Evolutionary conservation across 2,888 invertebrate genomes (phyloP).

Genomic region (Kryphioiulus occultus): DNA sequence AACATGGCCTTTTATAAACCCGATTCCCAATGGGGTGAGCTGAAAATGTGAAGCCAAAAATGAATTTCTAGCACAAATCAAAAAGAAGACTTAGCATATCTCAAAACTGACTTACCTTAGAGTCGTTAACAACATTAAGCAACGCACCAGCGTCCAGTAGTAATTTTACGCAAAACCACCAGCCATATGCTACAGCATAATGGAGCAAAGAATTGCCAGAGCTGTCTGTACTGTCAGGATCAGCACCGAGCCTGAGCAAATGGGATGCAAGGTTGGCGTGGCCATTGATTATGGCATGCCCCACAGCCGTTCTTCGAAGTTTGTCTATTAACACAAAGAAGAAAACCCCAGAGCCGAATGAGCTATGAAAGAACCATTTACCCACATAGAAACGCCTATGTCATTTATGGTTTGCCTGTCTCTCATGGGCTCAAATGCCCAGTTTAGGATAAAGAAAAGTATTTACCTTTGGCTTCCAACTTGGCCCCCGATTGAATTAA

Average conservation of each 20-base stretch:
- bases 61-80: no score
- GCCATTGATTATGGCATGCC: slow-evolving; percentile 66
- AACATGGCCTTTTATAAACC: slow-evolving; percentile 64
- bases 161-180: slow-evolving; percentile 65
- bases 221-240: slow-evolving; percentile 64
- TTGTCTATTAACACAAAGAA: slow-evolving; percentile 62
- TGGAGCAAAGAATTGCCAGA: slow-evolving; percentile 67
- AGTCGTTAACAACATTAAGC: slow-evolving; percentile 62
- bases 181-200: slow-evolving; percentile 68
- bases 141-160: slow-evolving; percentile 63
- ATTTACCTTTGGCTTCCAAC: slow-evolving; percentile 62
- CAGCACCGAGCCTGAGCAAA: slow-evolving; percentile 64
- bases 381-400: no score
- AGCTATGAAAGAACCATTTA: neutral
- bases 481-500: slow-evolving; percentile 63
- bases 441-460: neutral
- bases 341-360: neutral
- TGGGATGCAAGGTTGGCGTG: slow-evolving; percentile 65
- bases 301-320: slow-evolving; percentile 65
- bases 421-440: no score
- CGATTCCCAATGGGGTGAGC: slow-evolving; percentile 66
- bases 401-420: no score
- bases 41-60: slow-evolving; percentile 56
- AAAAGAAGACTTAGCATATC: no score
- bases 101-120: slow-evolving; percentile 61